Base-by-base conservation (phyloP, 2,888 invertebrate genomes). In the Acheta domesticus region DNA sequence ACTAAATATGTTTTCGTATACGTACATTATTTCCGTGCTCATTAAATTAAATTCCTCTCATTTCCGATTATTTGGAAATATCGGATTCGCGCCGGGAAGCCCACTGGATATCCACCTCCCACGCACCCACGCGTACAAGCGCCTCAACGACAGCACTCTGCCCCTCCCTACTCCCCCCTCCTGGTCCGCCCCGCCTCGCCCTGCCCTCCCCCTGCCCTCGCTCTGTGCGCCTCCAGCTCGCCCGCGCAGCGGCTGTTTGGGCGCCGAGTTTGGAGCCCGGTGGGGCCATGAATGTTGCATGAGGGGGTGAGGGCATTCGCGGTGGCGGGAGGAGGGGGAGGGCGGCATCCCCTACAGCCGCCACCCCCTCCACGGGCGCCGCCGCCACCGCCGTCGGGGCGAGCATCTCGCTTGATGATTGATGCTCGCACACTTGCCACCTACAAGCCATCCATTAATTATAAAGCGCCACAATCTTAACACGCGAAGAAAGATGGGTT, bases 361-460 rank as follows among this genome's bases (percentile, higher is more conserved):
- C 12, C 20, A 11, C 73, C 50, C 19, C 73, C 20, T 14, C 23
- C 49, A 12, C 77, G 16, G 5, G n/a, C 23, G 12, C 49, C 48
- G 48, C n/a, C n/a, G 19, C 16, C 48, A 8, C 49, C 20, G n/a
- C 48, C 48, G 36, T 48, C 48, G 12, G 36, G 76, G 36, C 19
- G 76, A 49, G 14, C 14, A 49, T 36, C 36, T 36, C 36, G 36
- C 19, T 20, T 49, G 76, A 80, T 80, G 80, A 80, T 80, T 80
- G 80, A 80, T 80, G 80, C 75, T 62, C 80, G 73, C n/a, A 23
- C 77, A 80, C 80, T 80, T 80, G 80, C 80, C 80, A 80, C 79
- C 77, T 79, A 80, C 80, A 80, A 77, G 80, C 78, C 73, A 79
- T 49, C 79, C 80, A 80, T 80, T 80, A 80, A 80, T 80, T 80